Percentiles rank a stretch among this genome's conserved stretches.
Conservation (phyloP, 2,797 vertebrate species). For the Mallotus villosus region DNA sequence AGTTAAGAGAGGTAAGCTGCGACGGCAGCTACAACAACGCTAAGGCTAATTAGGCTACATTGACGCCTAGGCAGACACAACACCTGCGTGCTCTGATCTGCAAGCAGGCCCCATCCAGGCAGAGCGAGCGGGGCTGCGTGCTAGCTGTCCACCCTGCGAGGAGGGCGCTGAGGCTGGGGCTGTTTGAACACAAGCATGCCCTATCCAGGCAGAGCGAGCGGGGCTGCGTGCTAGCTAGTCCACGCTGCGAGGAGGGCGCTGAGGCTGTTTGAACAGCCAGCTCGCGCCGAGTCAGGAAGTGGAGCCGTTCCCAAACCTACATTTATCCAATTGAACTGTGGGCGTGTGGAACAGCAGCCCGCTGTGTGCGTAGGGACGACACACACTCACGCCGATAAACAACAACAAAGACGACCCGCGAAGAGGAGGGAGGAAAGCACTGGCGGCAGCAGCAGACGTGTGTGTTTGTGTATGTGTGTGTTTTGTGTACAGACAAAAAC, state of each 20-base stretch:
- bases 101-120: no score
- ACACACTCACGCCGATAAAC: slow-evolving; percentile 14
- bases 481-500: slow-evolving; percentile 51
- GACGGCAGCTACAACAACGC: not conserved
- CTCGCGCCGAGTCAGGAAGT: not conserved
- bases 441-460: not conserved
- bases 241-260: not conserved
- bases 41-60: not conserved
- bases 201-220: no score
- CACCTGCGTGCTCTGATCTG: no score
- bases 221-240: no score
- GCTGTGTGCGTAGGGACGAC: not conserved
- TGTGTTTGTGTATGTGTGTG: slow-evolving; percentile 1
- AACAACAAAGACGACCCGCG: not conserved
- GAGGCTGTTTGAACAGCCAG: not conserved
- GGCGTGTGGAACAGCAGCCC: slow-evolving; percentile 18
- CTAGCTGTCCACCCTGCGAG: no score
- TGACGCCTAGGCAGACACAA: no score
- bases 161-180: no score
- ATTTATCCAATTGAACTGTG: slow-evolving; percentile 26
- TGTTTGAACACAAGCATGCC: no score
- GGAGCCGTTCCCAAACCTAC: slow-evolving; percentile 8
- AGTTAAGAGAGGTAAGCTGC: not conserved
- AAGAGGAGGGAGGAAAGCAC: not conserved
- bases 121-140: no score